phyloP scores from a whole-genome alignment of 2,888 invertebrate species.

The Thecocarcelia acutangulata region DNA sequence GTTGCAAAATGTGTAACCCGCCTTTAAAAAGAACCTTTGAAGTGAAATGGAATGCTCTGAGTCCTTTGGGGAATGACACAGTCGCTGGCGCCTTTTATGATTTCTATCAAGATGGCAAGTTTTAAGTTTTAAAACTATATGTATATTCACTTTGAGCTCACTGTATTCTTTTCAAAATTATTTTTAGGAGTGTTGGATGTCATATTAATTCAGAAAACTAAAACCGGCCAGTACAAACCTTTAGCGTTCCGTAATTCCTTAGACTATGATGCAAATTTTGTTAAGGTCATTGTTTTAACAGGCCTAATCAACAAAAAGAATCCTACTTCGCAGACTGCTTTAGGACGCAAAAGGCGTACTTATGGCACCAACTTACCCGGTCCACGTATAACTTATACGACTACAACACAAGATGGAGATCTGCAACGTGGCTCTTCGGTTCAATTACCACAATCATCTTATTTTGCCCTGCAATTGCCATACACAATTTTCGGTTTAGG shows the following conservation, averaged over 20 bases:
- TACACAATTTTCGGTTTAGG: slow-evolving; percentile 99
- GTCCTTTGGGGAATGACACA: slow-evolving; percentile 87
- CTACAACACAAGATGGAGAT: slow-evolving; percentile 93
- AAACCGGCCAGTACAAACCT: slow-evolving; percentile 83
- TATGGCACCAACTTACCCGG: slow-evolving; percentile 96
- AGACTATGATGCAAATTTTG: slow-evolving; percentile 96
- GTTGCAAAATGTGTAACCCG: slow-evolving; percentile 86
- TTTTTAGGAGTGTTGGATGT: slow-evolving; percentile 88
- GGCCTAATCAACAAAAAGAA: slow-evolving; percentile 88
- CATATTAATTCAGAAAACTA: slow-evolving; percentile 86
- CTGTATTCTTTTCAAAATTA: no score
- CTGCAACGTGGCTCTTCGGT: slow-evolving; percentile 90
- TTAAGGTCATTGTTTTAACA: slow-evolving; percentile 96
- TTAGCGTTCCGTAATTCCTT: slow-evolving; percentile 93
- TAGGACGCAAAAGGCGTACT: slow-evolving; percentile 89
- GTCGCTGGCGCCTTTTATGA: slow-evolving; percentile 95
- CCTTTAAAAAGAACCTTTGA: slow-evolving; percentile 86
- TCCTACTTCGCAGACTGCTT: slow-evolving; percentile 87
- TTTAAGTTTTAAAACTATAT: neutral
- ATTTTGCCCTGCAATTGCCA: slow-evolving; percentile 95
- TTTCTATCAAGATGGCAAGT: slow-evolving; percentile 92
- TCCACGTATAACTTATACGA: slow-evolving; percentile 92
- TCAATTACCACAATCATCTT: slow-evolving; percentile 95
- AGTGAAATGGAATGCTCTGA: slow-evolving; percentile 89
- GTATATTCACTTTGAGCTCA: neutral